Percentiles rank a stretch among this genome's conserved stretches.
phyloP scores from a whole-genome alignment of 2,797 vertebrate species.

The Ataeniobius toweri region DNA sequence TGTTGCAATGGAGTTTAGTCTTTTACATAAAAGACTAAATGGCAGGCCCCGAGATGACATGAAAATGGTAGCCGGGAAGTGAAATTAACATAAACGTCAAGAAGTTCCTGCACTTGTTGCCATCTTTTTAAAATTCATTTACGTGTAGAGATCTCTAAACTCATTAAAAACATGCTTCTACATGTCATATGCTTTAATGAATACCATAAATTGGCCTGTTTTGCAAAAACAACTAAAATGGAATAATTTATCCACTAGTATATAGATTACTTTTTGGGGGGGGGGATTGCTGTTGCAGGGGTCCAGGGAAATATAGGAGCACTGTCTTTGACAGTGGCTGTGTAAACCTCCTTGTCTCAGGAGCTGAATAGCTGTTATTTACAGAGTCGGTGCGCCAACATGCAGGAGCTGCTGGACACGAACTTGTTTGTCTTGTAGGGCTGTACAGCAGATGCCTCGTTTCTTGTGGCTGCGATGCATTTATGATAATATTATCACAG shows the following conservation, averaged over 20 bases:
- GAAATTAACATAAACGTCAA: slow-evolving; percentile 34
- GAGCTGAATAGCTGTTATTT: slow-evolving; percentile 42
- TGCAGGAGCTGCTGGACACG: slow-evolving; percentile 28
- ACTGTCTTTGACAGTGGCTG: slow-evolving; percentile 13
- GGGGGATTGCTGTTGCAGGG: not conserved
- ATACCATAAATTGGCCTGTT: not conserved
- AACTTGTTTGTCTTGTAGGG: slow-evolving; percentile 44
- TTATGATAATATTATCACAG: slow-evolving; percentile 33
- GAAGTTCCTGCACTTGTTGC: not conserved
- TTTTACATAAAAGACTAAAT: not conserved
- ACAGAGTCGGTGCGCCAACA: slow-evolving; percentile 18
- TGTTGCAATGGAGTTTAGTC: not conserved
- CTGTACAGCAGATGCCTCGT: slow-evolving; percentile 22
- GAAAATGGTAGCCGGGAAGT: slow-evolving; percentile 30
- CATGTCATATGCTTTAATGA: not conserved
- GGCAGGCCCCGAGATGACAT: slow-evolving; percentile 16
- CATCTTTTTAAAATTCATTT: not conserved
- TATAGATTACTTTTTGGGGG: not conserved
- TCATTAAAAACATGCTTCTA: not conserved
- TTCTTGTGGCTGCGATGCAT: slow-evolving; percentile 18
- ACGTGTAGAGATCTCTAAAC: not conserved
- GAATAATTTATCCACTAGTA: not conserved
- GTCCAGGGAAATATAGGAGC: slow-evolving; percentile 1
- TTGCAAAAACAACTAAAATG: not conserved
- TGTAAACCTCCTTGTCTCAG: slow-evolving; percentile 23